These are phyloP conservation scores for Tragopan temminckii DNA, from an alignment of 2,797 vertebrate species.

Conservation along the genomic window DNA sequence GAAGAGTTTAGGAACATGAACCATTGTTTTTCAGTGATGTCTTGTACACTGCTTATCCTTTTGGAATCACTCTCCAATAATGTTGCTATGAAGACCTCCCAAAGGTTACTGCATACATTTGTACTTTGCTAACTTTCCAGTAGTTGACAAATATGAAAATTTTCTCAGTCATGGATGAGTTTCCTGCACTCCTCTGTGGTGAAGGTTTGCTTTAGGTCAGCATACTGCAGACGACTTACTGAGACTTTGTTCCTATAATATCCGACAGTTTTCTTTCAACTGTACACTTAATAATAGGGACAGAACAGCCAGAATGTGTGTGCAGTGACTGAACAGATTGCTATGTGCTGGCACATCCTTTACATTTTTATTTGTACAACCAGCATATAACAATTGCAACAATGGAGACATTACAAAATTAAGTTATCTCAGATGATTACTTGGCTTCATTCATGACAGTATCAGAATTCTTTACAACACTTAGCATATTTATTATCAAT, in stretches of 20 bases:
- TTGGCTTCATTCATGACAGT: background rate
- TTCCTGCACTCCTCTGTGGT: background rate
- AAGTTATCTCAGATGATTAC: background rate
- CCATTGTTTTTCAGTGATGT: background rate
- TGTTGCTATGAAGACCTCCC: background rate
- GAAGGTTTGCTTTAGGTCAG: background rate
- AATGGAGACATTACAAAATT: background rate
- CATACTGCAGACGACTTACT: background rate
- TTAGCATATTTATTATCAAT: background rate
- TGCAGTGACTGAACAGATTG: background rate
- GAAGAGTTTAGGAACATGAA: background rate
- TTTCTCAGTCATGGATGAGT: accelerated
- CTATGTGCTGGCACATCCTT: background rate
- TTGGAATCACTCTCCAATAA: background rate
- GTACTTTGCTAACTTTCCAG: background rate
- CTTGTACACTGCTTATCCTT: background rate
- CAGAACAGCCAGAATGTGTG: background rate
- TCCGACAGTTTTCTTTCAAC: background rate
- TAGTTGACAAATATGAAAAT: background rate
- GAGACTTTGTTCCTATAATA: background rate
- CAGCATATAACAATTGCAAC: background rate
- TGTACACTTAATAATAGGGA: background rate
- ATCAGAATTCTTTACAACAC: background rate
- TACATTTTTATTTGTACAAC: background rate
- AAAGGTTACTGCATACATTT: background rate